Evolutionary conservation across 2,888 invertebrate species (phyloP), one percentile per base, ranked within the genome.

Genomic region (Zele albiditarsus): DNA sequence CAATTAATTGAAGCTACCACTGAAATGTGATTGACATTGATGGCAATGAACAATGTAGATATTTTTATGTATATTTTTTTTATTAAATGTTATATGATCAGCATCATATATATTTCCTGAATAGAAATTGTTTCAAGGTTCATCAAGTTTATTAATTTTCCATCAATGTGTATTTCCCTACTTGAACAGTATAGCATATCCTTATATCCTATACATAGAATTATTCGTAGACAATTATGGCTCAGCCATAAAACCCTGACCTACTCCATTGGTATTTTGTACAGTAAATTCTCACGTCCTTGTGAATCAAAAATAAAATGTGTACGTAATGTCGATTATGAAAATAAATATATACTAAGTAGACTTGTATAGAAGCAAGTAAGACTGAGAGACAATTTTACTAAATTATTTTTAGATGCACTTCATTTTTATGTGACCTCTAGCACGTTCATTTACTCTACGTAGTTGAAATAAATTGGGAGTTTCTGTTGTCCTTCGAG

Each of bases 241-340:
- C 53, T 28, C 62, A 5, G 62, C 31, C 10, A 62, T 23, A 67
- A 74, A 81, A 73, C 80, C 81, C 58, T 81, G 82, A 81, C 82
- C 82, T 77, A 80, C 80, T 82, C 78, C 63, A 77, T 60, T 62
- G 75, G 78, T 79, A 79, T 78, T 70, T 77, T 78, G 78, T 77
- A 75, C 76, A 78, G 77, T 77, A 77, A 78, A 79, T 81, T 80
- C 77, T 70, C 77, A 78, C 78, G 79, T 81, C 81, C 77, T 79
- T 80, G 79, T 75, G 60, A 76, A 76, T 75, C 71, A 75, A 81
- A 66, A 70, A 70, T 70, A 70, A 70, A 70, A 33, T 70, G 12
- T 68, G 27, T 68, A 68, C 68, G 53, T 46, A 53, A 68, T 25
- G 49, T 28, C 53, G 28, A 62, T 68, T 68, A 68, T 68, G 53